Evolutionary conservation across 2,113 vertebrate genomes (phyloP).

Genomic region (Alaudala cheleensis): DNA sequence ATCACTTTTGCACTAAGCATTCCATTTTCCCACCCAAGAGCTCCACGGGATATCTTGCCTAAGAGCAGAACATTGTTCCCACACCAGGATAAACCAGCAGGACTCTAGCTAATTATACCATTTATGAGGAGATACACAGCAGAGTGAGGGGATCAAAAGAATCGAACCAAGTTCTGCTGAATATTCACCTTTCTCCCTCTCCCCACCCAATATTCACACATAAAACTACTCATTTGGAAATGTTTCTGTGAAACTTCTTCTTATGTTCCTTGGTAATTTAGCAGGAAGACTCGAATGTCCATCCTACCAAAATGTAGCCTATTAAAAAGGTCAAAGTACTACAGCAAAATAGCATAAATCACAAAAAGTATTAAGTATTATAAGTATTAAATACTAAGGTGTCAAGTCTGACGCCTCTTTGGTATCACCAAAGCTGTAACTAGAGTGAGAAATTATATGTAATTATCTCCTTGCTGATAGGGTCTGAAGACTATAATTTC

Average conservation of each 20-base stretch:
- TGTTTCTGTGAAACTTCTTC: neutral
- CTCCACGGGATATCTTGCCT: neutral
- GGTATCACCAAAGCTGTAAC: constrained; percentile 34
- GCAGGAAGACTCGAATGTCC: neutral
- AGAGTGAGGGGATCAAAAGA: neutral
- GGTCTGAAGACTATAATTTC: constrained; percentile 62
- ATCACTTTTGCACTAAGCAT: neutral
- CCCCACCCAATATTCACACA: neutral
- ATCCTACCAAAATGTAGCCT: neutral
- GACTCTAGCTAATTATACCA: neutral
- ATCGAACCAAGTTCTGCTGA: neutral
- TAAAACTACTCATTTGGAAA: neutral
- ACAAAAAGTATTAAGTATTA: neutral
- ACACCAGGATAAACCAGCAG: neutral
- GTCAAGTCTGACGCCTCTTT: constrained; percentile 13
- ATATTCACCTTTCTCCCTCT: neutral
- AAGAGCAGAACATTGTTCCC: neutral
- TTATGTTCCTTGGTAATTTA: neutral
- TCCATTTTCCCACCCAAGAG: neutral
- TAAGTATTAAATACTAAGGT: too few relatives aligned
- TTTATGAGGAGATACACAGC: neutral
- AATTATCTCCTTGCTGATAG: constrained; percentile 51
- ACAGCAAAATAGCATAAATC: constrained; percentile 22
- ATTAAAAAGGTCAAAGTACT: constrained; percentile 5
- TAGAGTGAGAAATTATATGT: constrained; percentile 45